Conservation (phyloP, 1,140 invertebrate genomes). For the Heterodera carotae region DNA sequence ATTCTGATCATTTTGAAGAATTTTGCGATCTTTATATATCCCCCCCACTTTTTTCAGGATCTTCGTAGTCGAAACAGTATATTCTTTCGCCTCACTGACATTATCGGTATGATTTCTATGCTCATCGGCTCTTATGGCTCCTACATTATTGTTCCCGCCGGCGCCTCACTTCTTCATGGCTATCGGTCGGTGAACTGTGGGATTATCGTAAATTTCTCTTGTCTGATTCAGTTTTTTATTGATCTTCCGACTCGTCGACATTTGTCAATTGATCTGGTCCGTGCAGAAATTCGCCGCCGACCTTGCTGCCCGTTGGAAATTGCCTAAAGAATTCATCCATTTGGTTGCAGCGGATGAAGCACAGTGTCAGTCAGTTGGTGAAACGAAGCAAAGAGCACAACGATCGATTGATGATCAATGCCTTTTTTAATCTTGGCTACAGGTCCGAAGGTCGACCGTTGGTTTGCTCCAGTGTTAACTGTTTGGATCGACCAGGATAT, state of each 20-base stretch:
- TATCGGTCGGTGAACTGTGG: background rate
- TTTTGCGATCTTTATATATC: too few species aligned
- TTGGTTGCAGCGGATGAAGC: slow-evolving; percentile 54
- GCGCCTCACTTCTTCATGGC: slow-evolving; percentile 20
- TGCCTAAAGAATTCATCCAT: slow-evolving; percentile 28
- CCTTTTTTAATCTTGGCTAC: too few species aligned
- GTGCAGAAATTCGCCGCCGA: slow-evolving; percentile 62
- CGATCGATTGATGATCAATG: too few species aligned
- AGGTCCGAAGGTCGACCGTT: too few species aligned
- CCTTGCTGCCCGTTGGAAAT: slow-evolving; percentile 53
- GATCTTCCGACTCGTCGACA: slow-evolving; percentile 57
- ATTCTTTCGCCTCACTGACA: slow-evolving; percentile 59
- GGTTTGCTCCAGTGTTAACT: too few species aligned
- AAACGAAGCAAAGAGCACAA: too few species aligned
- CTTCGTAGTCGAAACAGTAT: slow-evolving; percentile 34
- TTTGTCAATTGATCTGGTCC: slow-evolving; percentile 56
- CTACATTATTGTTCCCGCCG: slow-evolving; percentile 60
- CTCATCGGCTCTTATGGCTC: slow-evolving; percentile 61
- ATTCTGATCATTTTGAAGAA: too few species aligned
- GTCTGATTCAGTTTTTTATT: slow-evolving; percentile 47
- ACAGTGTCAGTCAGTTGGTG: slow-evolving; percentile 58
- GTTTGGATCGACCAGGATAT: too few species aligned
- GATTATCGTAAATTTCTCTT: background rate
- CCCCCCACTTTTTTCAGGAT: slow-evolving; percentile 23
- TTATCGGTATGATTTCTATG: slow-evolving; percentile 56